Base-by-base conservation (phyloP, 2,113 vertebrate species). In the Tetraodon nigroviridis region DNA sequence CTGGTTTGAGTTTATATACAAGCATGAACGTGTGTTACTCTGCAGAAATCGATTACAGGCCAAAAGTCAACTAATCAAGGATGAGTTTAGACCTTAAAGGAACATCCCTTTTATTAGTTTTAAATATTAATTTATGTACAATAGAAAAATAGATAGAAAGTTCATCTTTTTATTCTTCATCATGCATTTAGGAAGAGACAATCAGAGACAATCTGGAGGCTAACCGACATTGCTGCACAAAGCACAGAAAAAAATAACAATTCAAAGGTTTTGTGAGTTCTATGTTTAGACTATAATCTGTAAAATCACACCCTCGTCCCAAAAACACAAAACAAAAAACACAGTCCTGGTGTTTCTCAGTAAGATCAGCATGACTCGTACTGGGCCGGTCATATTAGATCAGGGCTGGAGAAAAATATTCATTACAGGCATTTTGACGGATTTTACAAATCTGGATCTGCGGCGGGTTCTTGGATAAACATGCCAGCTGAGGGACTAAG, bases 401-500 rank as follows among this genome's bases (percentile, higher is more conserved):
- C 62, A 55, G 51, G 61, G 75, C 71, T 71, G 71, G 49, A 69
- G 58, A 76, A 85, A 82, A 85, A 82, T 73, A 81, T 84, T 83
- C 70, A 78, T 81, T 74, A 81, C 80, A 86, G 68, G 72, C 72
- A 76, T 81, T 81, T 77, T 75, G 72, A 79, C 45, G 73, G 81
- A 74, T 82, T 87, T 81, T 58, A 68, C 66, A 83, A 84, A 86
- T 76, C 60, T 75, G 67, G 66, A 82, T 79, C 81, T 67, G 70
- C 71, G 79, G 71, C 51, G 40, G 67, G 49, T 78, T 82, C 63
- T 71, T 76, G 76, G 72, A 82, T 80, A 80, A 37, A 80, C 76
- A 84, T 78, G 82, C 82, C 82, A 86, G 58, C 72, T 19, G 62
- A 74, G 67, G 67, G 78, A 78, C 74, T 83, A 74, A 84, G 78